Percentiles rank a stretch among this genome's conserved stretches.
Evolutionary conservation across 2,797 vertebrate species (phyloP).

Genomic region (Protonibea diacanthus): DNA sequence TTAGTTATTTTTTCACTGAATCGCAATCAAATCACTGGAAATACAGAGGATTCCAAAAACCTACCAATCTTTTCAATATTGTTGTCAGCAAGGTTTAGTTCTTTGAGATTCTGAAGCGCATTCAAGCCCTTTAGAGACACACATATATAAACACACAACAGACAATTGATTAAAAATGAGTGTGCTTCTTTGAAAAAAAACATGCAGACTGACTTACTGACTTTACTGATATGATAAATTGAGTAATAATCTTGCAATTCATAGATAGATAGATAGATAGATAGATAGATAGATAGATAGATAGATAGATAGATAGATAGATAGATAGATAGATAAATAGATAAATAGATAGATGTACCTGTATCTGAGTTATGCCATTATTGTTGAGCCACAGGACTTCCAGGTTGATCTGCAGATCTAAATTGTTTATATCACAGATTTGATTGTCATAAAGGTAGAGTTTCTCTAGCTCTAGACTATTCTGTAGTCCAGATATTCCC

Average conservation of each 20-base stretch:
- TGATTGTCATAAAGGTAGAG: slow-evolving; percentile 89
- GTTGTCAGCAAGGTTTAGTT: slow-evolving; percentile 92
- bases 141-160: not conserved
- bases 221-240: not conserved
- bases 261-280: not conserved
- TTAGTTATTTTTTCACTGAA: slow-evolving; percentile 12
- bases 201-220: not conserved
- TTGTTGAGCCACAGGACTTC: slow-evolving; percentile 89
- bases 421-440: slow-evolving; percentile 85
- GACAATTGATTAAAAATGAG: slow-evolving; percentile 6
- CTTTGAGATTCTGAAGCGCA: slow-evolving; percentile 85
- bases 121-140: slow-evolving; percentile 80
- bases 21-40: slow-evolving; percentile 39
- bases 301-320: not conserved
- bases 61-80: slow-evolving; percentile 87
- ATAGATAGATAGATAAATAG: slow-evolving; percentile 2
- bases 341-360: slow-evolving; percentile 71
- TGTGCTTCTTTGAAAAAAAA: not conserved
- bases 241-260: not conserved
- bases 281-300: slow-evolving; percentile 10
- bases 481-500: slow-evolving; percentile 86
- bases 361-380: slow-evolving; percentile 86
- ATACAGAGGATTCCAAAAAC: slow-evolving; percentile 47
- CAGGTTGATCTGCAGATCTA: slow-evolving; percentile 81
- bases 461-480: slow-evolving; percentile 86